Evolutionary conservation across 2,888 invertebrate species (phyloP).

Genomic region (Priocnemis perturbator): DNA sequence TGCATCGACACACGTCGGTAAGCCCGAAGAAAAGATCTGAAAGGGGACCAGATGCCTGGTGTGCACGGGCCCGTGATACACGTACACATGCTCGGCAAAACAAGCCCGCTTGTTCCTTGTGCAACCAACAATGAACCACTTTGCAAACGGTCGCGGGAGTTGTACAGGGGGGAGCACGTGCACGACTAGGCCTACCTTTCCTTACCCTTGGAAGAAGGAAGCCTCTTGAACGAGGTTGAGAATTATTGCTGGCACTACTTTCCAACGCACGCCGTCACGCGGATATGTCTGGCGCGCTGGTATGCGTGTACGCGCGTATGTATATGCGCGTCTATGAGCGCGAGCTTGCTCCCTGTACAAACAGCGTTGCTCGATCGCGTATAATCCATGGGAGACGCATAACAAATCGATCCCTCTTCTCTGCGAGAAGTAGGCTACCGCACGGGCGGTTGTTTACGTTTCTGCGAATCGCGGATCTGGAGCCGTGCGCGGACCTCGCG

Average conservation of each 20-base stretch:
- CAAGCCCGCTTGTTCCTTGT: conserved; percentile 43
- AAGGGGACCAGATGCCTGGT: conserved; percentile 51
- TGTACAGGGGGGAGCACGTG: conserved; percentile 35
- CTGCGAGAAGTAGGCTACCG: no score
- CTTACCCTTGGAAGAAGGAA: conserved; percentile 57
- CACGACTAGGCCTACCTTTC: conserved; percentile 46
- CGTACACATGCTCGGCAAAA: no score
- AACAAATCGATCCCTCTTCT: neutral
- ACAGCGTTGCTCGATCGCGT: neutral
- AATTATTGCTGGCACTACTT: conserved; percentile 41
- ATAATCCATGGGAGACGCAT: neutral
- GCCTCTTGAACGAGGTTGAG: conserved; percentile 41
- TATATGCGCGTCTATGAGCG: neutral
- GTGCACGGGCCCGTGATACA: conserved; percentile 53
- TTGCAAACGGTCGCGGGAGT: conserved; percentile 32
- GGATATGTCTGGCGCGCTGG: conserved; percentile 8
- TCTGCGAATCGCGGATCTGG: neutral
- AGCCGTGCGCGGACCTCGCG: no score
- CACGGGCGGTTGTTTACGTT: no score
- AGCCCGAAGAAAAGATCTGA: conserved; percentile 28
- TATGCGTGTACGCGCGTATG: neutral
- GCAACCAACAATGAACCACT: conserved; percentile 54
- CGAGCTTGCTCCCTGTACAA: no score
- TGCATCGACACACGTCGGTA: conserved; percentile 1
- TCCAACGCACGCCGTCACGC: conserved; percentile 28